Percentiles rank a stretch among this genome's conserved stretches.
Evolutionary conservation across 1,140 invertebrate species (phyloP).

Genomic region (Wasmannia auropunctata): DNA sequence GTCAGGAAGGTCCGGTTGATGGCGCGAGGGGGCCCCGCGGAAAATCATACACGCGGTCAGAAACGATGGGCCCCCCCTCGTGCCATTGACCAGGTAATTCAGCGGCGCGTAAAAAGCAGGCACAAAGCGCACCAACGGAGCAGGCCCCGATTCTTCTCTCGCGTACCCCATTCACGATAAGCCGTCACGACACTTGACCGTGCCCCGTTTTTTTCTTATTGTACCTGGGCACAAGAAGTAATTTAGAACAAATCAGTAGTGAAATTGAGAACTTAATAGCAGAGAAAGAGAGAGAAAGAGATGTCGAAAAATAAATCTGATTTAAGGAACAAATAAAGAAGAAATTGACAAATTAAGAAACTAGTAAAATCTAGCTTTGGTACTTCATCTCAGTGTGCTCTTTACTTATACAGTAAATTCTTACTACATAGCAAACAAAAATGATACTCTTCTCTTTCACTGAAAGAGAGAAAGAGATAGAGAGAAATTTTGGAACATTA

Average conservation of each 20-base stretch:
- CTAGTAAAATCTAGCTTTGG: background rate
- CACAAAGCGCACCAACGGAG: constrained; percentile 46
- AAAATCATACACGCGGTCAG: constrained; percentile 59
- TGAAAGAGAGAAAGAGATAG: no score
- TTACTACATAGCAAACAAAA: background rate
- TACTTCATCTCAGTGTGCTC: background rate
- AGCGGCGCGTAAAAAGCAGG: constrained; percentile 78
- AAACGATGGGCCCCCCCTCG: constrained; percentile 69
- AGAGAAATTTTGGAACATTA: background rate
- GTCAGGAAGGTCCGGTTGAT: constrained; percentile 5
- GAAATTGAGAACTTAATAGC: background rate
- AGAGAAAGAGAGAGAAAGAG: background rate
- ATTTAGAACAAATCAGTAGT: background rate
- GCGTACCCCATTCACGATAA: constrained; percentile 23
- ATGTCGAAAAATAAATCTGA: background rate
- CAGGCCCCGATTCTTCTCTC: constrained; percentile 22
- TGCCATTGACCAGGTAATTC: constrained; percentile 83
- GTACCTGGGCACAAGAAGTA: background rate
- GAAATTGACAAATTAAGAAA: background rate
- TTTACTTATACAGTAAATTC: background rate
- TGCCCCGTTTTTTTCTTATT: background rate
- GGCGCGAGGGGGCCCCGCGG: background rate
- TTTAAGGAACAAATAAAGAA: background rate
- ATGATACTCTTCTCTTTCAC: background rate
- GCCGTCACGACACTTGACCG: background rate